These are phyloP conservation scores for Agrilus cyanescens DNA, from an alignment of 2,888 invertebrate genomes.

Conservation along the genomic window DNA sequence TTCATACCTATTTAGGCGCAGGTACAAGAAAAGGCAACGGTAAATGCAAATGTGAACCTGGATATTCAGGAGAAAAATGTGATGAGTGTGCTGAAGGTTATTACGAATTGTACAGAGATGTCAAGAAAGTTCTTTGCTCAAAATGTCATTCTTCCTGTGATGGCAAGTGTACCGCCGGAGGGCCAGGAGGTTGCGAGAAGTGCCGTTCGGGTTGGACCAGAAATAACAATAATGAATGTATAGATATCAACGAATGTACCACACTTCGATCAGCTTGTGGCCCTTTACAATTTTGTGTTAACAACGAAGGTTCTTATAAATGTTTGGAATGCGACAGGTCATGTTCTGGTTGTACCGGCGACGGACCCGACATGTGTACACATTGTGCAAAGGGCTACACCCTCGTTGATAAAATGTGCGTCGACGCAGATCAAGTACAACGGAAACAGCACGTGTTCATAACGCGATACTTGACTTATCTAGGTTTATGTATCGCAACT, in stretches of 20 bases:
- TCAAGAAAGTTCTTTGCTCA: conserved; percentile 61
- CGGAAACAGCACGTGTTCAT: conserved; percentile 47
- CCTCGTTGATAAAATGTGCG: conserved; percentile 63
- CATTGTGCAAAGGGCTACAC: conserved; percentile 65
- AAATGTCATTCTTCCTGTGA: conserved; percentile 71
- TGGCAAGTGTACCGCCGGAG: conserved; percentile 60
- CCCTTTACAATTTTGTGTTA: conserved; percentile 73
- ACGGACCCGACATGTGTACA: conserved; percentile 84
- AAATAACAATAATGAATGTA: conserved; percentile 63
- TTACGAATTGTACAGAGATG: conserved; percentile 64
- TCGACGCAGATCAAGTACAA: conserved; percentile 40
- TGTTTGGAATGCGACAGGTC: conserved; percentile 78
- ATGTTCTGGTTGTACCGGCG: conserved; percentile 74
- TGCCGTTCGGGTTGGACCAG: conserved; percentile 64
- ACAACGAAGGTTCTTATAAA: conserved; percentile 71
- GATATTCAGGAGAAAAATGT: conserved; percentile 71
- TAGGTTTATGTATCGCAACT: conserved; percentile 73
- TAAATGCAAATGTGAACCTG: conserved; percentile 72
- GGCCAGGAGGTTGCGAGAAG: conserved; percentile 52
- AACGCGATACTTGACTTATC: conserved; percentile 70
- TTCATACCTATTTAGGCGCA: conserved; percentile 43
- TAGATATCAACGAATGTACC: conserved; percentile 77
- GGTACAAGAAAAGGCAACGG: conserved; percentile 92
- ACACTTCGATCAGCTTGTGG: conserved; percentile 41
- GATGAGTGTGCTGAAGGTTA: conserved; percentile 62